Conservation (phyloP, 2,888 invertebrate species). For the Nesidiocoris tenuis region DNA sequence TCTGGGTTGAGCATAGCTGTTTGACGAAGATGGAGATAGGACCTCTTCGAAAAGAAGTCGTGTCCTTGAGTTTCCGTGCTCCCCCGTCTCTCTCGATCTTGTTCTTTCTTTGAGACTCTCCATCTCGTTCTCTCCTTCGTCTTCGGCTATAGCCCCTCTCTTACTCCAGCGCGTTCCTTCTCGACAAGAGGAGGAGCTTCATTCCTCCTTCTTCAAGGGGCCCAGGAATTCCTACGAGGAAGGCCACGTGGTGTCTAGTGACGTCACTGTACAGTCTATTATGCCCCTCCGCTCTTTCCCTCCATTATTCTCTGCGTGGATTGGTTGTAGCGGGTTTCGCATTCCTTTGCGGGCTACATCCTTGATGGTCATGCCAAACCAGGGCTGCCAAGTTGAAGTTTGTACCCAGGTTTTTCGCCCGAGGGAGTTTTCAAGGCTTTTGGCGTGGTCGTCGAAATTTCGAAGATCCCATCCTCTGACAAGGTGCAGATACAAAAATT, state of each 20-base stretch:
- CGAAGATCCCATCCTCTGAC: no score
- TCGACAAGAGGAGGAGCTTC: neutral
- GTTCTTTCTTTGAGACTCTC: neutral
- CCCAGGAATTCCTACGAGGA: conserved; percentile 15
- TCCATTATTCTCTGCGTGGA: neutral
- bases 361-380: neutral
- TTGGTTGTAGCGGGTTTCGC: neutral
- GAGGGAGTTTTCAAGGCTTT: no score
- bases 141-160: neutral
- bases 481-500: no score
- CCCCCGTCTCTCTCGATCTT: conserved; percentile 20
- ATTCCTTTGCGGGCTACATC: neutral
- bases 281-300: neutral
- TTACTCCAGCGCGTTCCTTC: neutral
- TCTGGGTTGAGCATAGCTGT: neutral
- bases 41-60: neutral
- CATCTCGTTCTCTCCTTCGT: neutral
- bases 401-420: no score
- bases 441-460: no score
- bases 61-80: conserved; percentile 8
- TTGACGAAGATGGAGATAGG: neutral
- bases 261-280: conserved; percentile 15
- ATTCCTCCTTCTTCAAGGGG: neutral
- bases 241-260: conserved; percentile 23
- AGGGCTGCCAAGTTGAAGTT: no score